Evolutionary conservation across 2,888 invertebrate genomes (phyloP).

Genomic region (Tenthredo distinguenda): DNA sequence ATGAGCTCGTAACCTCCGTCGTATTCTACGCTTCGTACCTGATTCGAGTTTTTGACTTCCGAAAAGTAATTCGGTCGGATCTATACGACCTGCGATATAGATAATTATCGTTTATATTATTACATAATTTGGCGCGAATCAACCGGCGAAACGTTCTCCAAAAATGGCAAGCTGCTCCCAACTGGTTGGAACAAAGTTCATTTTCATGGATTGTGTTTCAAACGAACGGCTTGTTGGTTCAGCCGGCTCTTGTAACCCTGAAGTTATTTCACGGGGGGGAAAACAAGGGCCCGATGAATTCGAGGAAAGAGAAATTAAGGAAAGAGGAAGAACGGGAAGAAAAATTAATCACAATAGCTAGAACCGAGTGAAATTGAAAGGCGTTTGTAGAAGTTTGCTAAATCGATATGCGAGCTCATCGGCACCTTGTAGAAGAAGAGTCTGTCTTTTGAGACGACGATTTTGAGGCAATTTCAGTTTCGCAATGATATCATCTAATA

Average conservation of each 20-base stretch:
- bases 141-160: not conserved
- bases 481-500: not conserved
- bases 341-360: not conserved
- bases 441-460: not conserved
- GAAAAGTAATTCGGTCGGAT: not conserved
- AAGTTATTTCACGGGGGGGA: not conserved
- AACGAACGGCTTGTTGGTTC: conserved; percentile 36
- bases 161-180: not conserved
- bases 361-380: not conserved
- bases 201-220: conserved; percentile 31
- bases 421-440: not conserved
- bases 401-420: not conserved
- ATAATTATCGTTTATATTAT: not conserved
- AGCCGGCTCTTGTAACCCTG: conserved; percentile 26
- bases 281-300: not conserved
- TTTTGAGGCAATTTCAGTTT: not conserved
- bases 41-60: too few species aligned
- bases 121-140: not conserved
- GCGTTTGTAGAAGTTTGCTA: not conserved
- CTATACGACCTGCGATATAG: not conserved
- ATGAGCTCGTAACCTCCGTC: not conserved
- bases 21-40: not conserved
- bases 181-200: not conserved
- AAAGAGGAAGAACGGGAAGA: not conserved
- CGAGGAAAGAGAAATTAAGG: not conserved